phyloP scores from a whole-genome alignment of 2,113 vertebrate species.

The Campylomormyrus tamandua region DNA sequence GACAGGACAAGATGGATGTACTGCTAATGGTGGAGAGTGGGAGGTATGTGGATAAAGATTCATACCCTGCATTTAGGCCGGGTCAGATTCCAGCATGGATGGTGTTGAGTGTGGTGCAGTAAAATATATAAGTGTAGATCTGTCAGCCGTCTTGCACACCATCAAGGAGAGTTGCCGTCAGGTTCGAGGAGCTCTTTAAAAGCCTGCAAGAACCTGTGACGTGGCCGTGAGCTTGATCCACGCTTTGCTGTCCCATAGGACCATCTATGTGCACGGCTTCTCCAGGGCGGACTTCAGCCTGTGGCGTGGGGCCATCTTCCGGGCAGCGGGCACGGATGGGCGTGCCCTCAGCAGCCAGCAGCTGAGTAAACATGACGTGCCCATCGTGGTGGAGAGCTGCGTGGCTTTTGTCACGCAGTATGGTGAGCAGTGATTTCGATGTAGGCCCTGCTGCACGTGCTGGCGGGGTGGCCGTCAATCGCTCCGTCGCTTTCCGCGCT shows the following conservation, averaged over 20 bases:
- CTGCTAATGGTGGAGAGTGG: slow-evolving; percentile 87
- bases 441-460: not conserved
- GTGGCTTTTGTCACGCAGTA: slow-evolving; percentile 96
- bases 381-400: slow-evolving; percentile 91
- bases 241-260: slow-evolving; percentile 53
- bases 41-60: slow-evolving; percentile 62
- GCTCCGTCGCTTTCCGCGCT: not conserved
- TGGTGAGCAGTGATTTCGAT: slow-evolving; percentile 57
- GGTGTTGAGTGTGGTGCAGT: not conserved
- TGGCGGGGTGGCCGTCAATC: not conserved
- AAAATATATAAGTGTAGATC: not conserved
- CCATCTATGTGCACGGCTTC: slow-evolving; percentile 83
- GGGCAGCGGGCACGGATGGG: slow-evolving; percentile 85
- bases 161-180: not conserved
- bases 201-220: not conserved
- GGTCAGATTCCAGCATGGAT: not conserved
- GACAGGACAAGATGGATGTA: slow-evolving; percentile 80
- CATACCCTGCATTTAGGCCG: not conserved
- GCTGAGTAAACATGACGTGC: slow-evolving; percentile 88
- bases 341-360: slow-evolving; percentile 85
- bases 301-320: slow-evolving; percentile 83
- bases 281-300: slow-evolving; percentile 80
- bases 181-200: not conserved
- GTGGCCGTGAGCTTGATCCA: not conserved
- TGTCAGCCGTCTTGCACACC: not conserved